These are phyloP conservation scores for Conchocele bisecta DNA, from an alignment of 2,888 invertebrate genomes.

Conservation along the genomic window DNA sequence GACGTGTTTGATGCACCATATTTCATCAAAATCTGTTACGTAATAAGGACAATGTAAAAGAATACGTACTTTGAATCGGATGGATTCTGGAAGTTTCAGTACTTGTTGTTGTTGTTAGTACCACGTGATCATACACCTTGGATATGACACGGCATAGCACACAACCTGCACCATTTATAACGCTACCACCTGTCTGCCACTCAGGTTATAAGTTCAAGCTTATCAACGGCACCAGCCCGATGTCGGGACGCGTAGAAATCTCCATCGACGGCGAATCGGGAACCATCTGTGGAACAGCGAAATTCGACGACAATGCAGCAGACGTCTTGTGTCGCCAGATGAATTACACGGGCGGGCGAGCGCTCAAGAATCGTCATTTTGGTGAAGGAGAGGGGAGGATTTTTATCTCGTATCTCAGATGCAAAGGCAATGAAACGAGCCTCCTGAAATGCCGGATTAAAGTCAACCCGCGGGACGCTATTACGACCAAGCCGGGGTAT, in stretches of 20 bases:
- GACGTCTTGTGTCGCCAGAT: slow-evolving; percentile 83
- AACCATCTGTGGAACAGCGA: slow-evolving; percentile 88
- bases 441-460: slow-evolving; percentile 71
- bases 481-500: slow-evolving; percentile 32
- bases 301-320: slow-evolving; percentile 88
- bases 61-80: no score
- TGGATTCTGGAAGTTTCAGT: no score
- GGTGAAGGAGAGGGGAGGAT: slow-evolving; percentile 75
- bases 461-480: slow-evolving; percentile 54
- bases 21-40: no score
- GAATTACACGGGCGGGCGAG: slow-evolving; percentile 68
- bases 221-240: slow-evolving; percentile 46
- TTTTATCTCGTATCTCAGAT: slow-evolving; percentile 75
- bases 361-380: slow-evolving; percentile 61
- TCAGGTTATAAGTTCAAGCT: slow-evolving; percentile 56
- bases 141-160: no score
- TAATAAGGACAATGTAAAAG: no score
- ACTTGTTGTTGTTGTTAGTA: no score
- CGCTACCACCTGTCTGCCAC: no score
- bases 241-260: slow-evolving; percentile 85
- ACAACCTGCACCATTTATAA: no score
- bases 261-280: slow-evolving; percentile 88
- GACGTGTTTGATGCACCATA: no score
- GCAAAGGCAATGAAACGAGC: slow-evolving; percentile 70
- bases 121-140: no score